Conservation (phyloP, 1,140 invertebrate species). For the Diuraphis noxia region DNA sequence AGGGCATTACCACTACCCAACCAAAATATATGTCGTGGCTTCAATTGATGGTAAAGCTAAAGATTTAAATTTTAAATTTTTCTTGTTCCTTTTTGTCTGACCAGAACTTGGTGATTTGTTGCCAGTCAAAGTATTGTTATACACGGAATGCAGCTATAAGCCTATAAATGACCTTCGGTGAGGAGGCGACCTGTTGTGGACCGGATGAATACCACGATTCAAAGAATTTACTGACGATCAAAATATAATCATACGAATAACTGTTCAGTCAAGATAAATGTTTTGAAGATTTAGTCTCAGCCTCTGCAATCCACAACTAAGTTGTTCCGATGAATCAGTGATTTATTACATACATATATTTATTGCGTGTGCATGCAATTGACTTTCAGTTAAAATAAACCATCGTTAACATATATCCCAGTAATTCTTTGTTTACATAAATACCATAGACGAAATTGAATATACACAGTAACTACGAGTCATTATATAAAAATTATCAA, state of each 20-base stretch:
- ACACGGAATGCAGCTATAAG: neutral
- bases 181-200: neutral
- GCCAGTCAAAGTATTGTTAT: neutral
- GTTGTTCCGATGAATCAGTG: neutral
- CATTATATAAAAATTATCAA: neutral
- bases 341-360: neutral
- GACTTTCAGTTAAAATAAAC: neutral
- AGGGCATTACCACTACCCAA: too few relatives aligned
- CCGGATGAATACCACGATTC: slow-evolving; percentile 11
- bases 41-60: too few relatives aligned
- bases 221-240: neutral
- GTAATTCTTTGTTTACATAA: neutral
- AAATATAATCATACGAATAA: slow-evolving; percentile 30
- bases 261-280: slow-evolving; percentile 9
- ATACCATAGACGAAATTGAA: neutral
- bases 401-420: neutral
- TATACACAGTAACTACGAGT: neutral
- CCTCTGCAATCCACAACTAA: neutral
- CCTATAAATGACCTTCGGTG: slow-evolving; percentile 9
- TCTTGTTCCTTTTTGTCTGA: neutral
- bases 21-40: too few relatives aligned
- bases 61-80: too few relatives aligned
- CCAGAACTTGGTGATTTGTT: neutral
- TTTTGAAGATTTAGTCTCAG: neutral
- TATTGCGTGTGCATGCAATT: neutral